Evolutionary conservation across 2,113 vertebrate species (phyloP).

Genomic region (Tiliqua scincoides): DNA sequence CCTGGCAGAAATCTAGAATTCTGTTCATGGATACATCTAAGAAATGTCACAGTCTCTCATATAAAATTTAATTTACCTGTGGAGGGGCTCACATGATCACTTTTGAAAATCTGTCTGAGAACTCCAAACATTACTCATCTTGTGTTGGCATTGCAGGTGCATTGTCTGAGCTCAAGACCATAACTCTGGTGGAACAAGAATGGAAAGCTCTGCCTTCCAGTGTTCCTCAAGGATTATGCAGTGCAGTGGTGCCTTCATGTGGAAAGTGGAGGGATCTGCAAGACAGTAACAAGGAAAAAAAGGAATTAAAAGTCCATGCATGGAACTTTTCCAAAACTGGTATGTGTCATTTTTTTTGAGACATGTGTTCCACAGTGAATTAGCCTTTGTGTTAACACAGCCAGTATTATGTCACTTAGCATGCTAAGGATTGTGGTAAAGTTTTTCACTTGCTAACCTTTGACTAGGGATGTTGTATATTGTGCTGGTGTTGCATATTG

Average conservation of each 20-base stretch:
- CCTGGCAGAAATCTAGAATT: not conserved
- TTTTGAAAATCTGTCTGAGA: not conserved
- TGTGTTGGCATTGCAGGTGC: not conserved
- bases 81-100: not conserved
- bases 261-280: conserved; percentile 70
- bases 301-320: not conserved
- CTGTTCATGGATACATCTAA: not conserved
- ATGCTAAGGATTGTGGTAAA: not conserved
- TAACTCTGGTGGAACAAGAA: not conserved
- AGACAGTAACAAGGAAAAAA: not conserved
- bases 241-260: conserved; percentile 76
- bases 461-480: not conserved
- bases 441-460: not conserved
- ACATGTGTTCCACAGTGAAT: not conserved
- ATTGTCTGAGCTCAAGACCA: not conserved
- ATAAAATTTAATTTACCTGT: not conserved
- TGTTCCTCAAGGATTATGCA: not conserved
- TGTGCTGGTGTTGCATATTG: not conserved
- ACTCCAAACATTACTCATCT: not conserved
- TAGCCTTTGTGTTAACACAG: not conserved
- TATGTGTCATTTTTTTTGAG: not conserved
- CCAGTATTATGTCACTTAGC: not conserved
- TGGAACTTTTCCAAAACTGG: not conserved
- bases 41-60: not conserved
- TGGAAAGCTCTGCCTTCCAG: not conserved